Conservation (phyloP, 2,797 vertebrate genomes). For the Enteromius radiatus region DNA sequence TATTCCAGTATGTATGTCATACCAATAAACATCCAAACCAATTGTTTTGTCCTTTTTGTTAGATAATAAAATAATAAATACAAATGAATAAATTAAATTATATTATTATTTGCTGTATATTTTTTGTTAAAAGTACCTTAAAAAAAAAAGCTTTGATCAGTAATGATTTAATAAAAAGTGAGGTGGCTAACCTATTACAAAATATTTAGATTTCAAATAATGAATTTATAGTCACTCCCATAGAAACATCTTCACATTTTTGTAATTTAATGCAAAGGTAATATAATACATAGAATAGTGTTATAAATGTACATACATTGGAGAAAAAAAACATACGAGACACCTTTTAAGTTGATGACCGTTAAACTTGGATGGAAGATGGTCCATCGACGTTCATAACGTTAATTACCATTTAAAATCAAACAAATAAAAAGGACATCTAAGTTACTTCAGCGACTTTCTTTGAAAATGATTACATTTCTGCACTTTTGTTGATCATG, state of each 20-base stretch:
- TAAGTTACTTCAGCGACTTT: not conserved
- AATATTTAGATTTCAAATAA: not conserved
- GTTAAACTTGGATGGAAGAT: no score
- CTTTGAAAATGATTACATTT: slow-evolving; percentile 38
- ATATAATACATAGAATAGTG: no score
- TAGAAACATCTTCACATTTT: no score
- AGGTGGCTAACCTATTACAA: not conserved
- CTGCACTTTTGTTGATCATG: not conserved
- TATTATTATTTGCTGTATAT: not conserved
- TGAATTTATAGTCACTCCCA: no score
- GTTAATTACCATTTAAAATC: not conserved
- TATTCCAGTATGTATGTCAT: not conserved
- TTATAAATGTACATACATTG: no score
- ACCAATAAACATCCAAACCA: slow-evolving; percentile 33
- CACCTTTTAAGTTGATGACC: no score
- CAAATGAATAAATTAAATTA: not conserved
- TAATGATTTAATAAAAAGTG: not conserved
- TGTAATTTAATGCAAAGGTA: no score
- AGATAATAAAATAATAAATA: not conserved
- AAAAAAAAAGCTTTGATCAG: no score
- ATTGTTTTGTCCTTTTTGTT: not conserved
- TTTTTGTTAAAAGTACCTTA: no score
- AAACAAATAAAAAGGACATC: not conserved
- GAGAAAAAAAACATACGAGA: no score
- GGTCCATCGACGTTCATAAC: no score